Conservation (phyloP, 2,113 vertebrate species). For the Lepidiolamprologus cunningtoni region DNA sequence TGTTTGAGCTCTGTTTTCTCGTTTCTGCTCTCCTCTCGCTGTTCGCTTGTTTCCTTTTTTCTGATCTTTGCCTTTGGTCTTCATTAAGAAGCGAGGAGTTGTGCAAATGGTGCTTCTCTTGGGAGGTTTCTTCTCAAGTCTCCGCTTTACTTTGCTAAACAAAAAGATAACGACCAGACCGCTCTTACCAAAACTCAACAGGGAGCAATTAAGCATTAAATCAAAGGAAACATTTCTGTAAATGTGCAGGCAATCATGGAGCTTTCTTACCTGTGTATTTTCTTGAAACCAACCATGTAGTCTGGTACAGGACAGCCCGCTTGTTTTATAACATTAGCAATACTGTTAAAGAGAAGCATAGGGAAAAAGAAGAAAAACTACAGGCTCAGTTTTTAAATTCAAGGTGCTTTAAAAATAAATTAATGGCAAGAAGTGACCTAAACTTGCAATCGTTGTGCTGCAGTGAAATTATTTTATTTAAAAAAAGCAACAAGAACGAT, state of each 20-base stretch:
- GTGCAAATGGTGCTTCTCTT: constrained; percentile 84
- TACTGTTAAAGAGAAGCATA: constrained; percentile 55
- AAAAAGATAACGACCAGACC: neutral
- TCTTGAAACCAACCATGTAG: constrained; percentile 89
- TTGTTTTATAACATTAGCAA: constrained; percentile 88
- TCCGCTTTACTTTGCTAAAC: constrained; percentile 85
- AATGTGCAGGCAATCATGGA: neutral
- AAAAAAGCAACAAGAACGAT: neutral
- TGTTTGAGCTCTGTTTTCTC: neutral
- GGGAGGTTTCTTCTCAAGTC: constrained; percentile 84
- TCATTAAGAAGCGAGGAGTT: constrained; percentile 79
- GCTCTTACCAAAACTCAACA: neutral
- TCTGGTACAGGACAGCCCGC: constrained; percentile 94
- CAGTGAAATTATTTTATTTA: neutral
- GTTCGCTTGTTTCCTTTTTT: neutral
- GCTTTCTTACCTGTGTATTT: constrained; percentile 77
- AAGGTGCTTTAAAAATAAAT: neutral
- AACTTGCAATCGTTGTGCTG: neutral
- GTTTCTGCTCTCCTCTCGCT: neutral
- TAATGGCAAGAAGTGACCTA: neutral
- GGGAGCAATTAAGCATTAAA: neutral
- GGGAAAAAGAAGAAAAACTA: neutral
- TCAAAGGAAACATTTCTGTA: neutral
- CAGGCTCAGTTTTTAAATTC: neutral
- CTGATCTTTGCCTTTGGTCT: constrained; percentile 41